Percentiles rank a stretch among this genome's conserved stretches.
phyloP scores from a whole-genome alignment of 2,888 invertebrate species.

The Drosophila ochracea region DNA sequence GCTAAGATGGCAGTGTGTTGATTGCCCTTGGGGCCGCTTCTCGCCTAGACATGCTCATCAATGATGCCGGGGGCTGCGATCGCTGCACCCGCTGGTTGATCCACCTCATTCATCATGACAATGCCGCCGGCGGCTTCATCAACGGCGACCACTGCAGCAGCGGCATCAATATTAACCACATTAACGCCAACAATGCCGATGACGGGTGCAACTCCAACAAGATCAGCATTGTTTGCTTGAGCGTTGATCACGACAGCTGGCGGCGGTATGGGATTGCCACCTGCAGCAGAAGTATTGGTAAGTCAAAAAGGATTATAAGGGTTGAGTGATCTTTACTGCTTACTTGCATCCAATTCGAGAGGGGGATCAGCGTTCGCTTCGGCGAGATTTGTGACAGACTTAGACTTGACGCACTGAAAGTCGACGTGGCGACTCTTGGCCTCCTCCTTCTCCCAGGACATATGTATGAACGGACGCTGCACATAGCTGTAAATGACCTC shows the following conservation, averaged over 20 bases:
- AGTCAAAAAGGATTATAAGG: background rate
- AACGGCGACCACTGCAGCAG: slow-evolving; percentile 70
- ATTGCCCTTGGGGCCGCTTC: slow-evolving; percentile 18
- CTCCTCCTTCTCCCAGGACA: slow-evolving; percentile 99
- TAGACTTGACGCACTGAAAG: slow-evolving; percentile 99
- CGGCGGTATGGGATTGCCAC: slow-evolving; percentile 84
- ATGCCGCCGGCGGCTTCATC: slow-evolving; percentile 82
- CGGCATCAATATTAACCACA: slow-evolving; percentile 54
- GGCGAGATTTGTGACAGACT: slow-evolving; percentile 98
- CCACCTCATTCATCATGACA: slow-evolving; percentile 77
- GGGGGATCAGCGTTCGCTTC: slow-evolving; percentile 97
- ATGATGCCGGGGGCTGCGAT: slow-evolving; percentile 50
- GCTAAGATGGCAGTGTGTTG: slow-evolving; percentile 64
- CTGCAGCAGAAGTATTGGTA: slow-evolving; percentile 45
- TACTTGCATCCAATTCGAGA: slow-evolving; percentile 84
- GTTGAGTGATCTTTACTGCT: background rate
- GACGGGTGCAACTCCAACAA: slow-evolving; percentile 50
- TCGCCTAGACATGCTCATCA: slow-evolving; percentile 67
- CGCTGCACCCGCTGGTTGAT: slow-evolving; percentile 70
- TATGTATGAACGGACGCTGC: slow-evolving; percentile 98
- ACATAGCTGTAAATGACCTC: slow-evolving; percentile 99
- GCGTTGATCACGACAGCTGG: slow-evolving; percentile 73
- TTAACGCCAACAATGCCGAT: slow-evolving; percentile 62
- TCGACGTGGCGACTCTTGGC: slow-evolving; percentile 99
- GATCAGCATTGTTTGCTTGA: slow-evolving; percentile 64